Conservation (phyloP, 1,140 invertebrate species). For the Drosophila lini region DNA sequence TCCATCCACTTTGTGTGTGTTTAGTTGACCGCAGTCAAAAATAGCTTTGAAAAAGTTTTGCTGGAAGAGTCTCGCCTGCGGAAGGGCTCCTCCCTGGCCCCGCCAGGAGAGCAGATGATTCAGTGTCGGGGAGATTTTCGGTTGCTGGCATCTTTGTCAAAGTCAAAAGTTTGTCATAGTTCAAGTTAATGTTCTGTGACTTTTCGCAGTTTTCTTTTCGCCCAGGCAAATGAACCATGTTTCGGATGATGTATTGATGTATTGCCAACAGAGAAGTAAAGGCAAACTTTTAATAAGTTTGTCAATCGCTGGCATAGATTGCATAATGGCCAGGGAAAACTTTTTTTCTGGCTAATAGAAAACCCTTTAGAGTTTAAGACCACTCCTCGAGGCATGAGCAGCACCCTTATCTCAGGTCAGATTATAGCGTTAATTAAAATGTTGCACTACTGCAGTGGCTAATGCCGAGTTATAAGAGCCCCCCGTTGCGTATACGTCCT, state of each 20-base stretch:
- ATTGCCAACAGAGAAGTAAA: conserved; percentile 45
- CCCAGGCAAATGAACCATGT: conserved; percentile 71
- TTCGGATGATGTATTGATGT: conserved; percentile 63
- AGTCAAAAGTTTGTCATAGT: conserved; percentile 81
- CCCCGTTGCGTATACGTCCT: conserved; percentile 58
- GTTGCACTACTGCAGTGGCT: conserved; percentile 56
- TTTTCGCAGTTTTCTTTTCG: conserved; percentile 67
- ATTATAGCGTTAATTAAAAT: conserved; percentile 67
- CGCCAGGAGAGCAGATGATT: conserved; percentile 10
- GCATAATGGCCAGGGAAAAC: conserved; percentile 35
- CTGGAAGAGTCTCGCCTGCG: conserved; percentile 36
- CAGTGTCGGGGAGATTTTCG: conserved; percentile 52
- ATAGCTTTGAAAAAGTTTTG: conserved; percentile 77
- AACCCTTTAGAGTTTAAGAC: no score
- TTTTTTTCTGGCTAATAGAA: conserved; percentile 39
- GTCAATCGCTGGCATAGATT: conserved; percentile 58
- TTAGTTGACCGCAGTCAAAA: conserved; percentile 82
- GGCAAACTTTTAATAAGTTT: conserved; percentile 73
- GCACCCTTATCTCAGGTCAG: not conserved
- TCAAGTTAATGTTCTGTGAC: conserved; percentile 82
- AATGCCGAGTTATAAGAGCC: conserved; percentile 48
- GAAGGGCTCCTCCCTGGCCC: conserved; percentile 1
- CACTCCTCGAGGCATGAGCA: no score
- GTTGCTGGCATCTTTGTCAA: conserved; percentile 69
- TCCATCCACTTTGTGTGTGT: conserved; percentile 69